These are phyloP conservation scores for Littorina saxatilis DNA, from an alignment of 1,140 invertebrate species.

Conservation along the genomic window DNA sequence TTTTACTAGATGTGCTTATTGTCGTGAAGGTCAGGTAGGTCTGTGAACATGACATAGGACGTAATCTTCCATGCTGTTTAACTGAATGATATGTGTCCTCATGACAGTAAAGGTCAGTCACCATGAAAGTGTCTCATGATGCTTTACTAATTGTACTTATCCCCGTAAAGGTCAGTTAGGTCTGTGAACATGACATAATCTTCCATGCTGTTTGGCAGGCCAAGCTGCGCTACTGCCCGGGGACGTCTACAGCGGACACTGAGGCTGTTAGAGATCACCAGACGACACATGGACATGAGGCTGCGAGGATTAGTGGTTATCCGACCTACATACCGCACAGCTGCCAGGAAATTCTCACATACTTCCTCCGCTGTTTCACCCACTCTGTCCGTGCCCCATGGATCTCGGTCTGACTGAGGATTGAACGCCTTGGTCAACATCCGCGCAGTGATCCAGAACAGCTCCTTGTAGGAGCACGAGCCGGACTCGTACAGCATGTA, in stretches of 20 bases:
- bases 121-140: no score
- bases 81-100: no score
- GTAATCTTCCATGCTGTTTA: no score
- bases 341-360: not conserved
- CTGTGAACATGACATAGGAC: no score
- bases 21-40: no score
- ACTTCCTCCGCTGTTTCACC: not conserved
- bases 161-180: not conserved
- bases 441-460: not conserved
- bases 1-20: no score
- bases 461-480: not conserved
- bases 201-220: not conserved
- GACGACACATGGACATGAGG: not conserved
- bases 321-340: not conserved
- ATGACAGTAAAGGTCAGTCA: no score
- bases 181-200: not conserved
- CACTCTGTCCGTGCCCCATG: not conserved
- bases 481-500: slow-evolving; percentile 18
- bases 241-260: no score
- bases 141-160: no score
- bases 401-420: not conserved
- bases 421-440: not conserved
- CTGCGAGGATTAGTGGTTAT: not conserved
- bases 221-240: not conserved
- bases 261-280: not conserved